Base-by-base conservation (phyloP, 2,113 vertebrate species). In the Eonycteris spelaea region DNA sequence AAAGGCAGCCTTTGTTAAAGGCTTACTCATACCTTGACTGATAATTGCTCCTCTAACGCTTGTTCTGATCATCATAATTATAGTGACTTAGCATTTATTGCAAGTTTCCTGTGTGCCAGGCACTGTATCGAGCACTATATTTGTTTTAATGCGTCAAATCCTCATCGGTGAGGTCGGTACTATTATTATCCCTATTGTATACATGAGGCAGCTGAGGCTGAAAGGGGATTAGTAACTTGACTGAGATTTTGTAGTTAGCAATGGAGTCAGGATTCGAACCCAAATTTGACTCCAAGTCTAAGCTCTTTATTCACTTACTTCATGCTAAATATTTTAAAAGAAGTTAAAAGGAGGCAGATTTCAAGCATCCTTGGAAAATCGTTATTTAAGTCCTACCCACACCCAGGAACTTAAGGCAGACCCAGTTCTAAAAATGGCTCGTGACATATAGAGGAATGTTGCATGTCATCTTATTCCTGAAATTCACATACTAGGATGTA, bases 1-100 rank as follows among this genome's bases (percentile, higher is more conserved):
- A 65, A 38, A 59, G 86, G 38, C 33, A 83, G 45, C n/a, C 92
- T 93, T 80, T 90, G 57, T 87, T 85, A 33, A 86, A 94, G 43
- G 61, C 16, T 89, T 57, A 14, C 28, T 55, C 9, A 22, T 57
- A 43, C 74, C 21, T 61, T 83, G 33, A 59, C 61, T 73, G 63
- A 30, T n/a, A 82, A 63, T 24, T 35, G 2, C 24, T 94, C 51
- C 53, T 12, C 6, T 51, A n/a, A 63, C 45, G 51, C 38, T 88
- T 67, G n/a, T 43, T 59, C 71, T 19, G 5, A 55, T 86, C 40
- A 68, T 68, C 9, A 5, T 40, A 43, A 85, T 71, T 57, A 38
- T 14, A 67, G 6, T 83, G 67, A 63, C 28, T 73, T 82, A 63
- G 73, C 55, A 33, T 48, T 87, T 92, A 45, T 65, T 70, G 13